phyloP scores from a whole-genome alignment of 2,888 invertebrate species.

The Odontocerum albicorne region DNA sequence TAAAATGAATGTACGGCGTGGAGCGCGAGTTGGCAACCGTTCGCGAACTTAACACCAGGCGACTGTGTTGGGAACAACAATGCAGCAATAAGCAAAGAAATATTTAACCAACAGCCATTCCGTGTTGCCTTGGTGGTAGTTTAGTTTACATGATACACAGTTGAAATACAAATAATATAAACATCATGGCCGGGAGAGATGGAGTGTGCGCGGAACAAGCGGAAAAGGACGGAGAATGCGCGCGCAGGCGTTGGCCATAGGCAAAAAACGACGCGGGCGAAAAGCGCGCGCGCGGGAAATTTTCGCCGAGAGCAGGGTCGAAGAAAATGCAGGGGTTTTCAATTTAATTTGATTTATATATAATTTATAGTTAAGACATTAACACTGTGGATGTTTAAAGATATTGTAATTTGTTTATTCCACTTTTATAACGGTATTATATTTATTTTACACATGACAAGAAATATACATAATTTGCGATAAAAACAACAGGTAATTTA shows the following conservation, averaged over 20 bases:
- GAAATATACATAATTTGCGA: too few species aligned
- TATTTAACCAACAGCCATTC: slow-evolving; percentile 55
- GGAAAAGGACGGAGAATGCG: slow-evolving; percentile 2
- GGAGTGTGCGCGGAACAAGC: slow-evolving; percentile 47
- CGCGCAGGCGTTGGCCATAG: slow-evolving; percentile 1
- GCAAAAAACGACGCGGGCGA: background rate
- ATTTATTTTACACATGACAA: too few species aligned
- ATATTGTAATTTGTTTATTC: too few species aligned
- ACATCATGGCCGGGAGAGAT: slow-evolving; percentile 53
- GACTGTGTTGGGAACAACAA: slow-evolving; percentile 49
- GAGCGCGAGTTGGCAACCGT: slow-evolving; percentile 10
- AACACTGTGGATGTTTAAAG: too few species aligned
- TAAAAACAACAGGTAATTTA: too few species aligned
- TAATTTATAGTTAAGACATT: too few species aligned
- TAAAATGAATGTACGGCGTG: slow-evolving; percentile 1
- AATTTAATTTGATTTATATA: background rate
- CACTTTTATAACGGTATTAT: too few species aligned
- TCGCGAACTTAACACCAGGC: slow-evolving; percentile 19
- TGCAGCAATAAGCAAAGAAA: slow-evolving; percentile 63
- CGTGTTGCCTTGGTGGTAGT: slow-evolving; percentile 61
- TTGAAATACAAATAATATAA: slow-evolving; percentile 64
- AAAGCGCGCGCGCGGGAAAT: background rate
- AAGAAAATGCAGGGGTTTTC: background rate
- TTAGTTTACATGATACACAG: slow-evolving; percentile 64
- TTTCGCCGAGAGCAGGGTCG: background rate